Conservation (phyloP, 2,888 invertebrate species). For the Drosophila borborema region DNA sequence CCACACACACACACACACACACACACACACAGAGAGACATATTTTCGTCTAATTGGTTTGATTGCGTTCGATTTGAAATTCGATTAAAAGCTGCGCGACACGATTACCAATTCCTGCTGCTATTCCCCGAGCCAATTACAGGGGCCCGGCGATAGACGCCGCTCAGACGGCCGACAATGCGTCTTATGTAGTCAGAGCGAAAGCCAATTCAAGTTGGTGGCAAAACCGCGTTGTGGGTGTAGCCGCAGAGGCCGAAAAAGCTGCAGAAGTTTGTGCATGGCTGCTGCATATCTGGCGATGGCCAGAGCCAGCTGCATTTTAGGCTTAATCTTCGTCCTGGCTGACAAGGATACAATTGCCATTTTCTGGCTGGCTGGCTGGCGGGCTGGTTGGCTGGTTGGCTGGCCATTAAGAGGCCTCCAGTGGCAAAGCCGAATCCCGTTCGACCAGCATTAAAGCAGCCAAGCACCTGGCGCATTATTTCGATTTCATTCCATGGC, state of each 20-base stretch:
- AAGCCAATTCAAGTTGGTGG: slow-evolving; percentile 14
- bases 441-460: slow-evolving; percentile 22
- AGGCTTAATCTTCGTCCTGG: slow-evolving; percentile 49
- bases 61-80: slow-evolving; percentile 64
- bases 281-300: slow-evolving; percentile 19
- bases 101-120: slow-evolving; percentile 55
- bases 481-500: slow-evolving; percentile 55
- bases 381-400: background rate
- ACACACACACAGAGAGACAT: slow-evolving; percentile 2
- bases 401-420: slow-evolving; percentile 38
- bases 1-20: background rate
- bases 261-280: background rate
- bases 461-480: slow-evolving; percentile 58
- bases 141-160: slow-evolving; percentile 16
- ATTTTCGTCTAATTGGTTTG: slow-evolving; percentile 58
- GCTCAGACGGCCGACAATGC: slow-evolving; percentile 45
- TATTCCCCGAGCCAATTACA: slow-evolving; percentile 65
- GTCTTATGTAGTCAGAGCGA: slow-evolving; percentile 39
- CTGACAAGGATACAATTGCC: slow-evolving; percentile 39
- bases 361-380: slow-evolving; percentile 22
- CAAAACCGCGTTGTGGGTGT: background rate
- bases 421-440: slow-evolving; percentile 29
- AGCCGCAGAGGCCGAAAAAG: background rate
- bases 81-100: slow-evolving; percentile 61
- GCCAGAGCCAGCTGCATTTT: slow-evolving; percentile 44